Conservation (phyloP, 2,797 vertebrate genomes). For the Harpagifer antarcticus region DNA sequence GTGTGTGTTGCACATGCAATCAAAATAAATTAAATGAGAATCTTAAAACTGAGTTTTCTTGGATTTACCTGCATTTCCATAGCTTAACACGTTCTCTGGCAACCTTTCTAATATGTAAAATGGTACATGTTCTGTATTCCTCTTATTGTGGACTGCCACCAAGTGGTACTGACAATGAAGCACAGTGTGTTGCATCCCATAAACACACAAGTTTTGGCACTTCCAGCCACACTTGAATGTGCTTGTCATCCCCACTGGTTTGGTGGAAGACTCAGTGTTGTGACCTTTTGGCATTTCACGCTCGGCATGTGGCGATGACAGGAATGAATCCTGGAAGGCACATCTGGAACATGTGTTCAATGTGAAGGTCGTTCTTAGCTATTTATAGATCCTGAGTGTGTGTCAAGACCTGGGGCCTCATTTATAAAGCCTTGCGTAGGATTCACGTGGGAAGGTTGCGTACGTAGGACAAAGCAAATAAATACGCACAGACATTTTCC, state of each 20-base stretch:
- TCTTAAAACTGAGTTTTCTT: neutral
- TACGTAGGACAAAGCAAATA: no score
- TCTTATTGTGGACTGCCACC: constrained; percentile 63
- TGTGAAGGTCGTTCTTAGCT: constrained; percentile 38
- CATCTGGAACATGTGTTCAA: constrained; percentile 56
- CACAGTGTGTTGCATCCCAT: constrained; percentile 14
- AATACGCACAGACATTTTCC: no score
- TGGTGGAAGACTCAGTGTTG: neutral
- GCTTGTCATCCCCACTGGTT: constrained; percentile 20
- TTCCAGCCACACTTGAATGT: neutral
- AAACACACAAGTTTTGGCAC: constrained; percentile 1
- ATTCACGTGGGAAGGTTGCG: no score
- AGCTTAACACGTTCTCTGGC: neutral
- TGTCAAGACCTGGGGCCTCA: neutral
- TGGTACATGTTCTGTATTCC: neutral
- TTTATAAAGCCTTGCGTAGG: no score
- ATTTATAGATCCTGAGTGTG: constrained; percentile 43
- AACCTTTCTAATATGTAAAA: neutral
- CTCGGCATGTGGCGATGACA: constrained; percentile 31
- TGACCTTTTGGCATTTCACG: constrained; percentile 26
- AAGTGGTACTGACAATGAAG: constrained; percentile 46
- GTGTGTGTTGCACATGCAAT: neutral
- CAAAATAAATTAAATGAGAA: neutral
- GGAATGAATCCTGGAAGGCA: constrained; percentile 26
- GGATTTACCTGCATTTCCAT: neutral